Evolutionary conservation across 2,113 vertebrate genomes (phyloP), one percentile per base, ranked within the genome.

Genomic region (Tapirus terrestris): DNA sequence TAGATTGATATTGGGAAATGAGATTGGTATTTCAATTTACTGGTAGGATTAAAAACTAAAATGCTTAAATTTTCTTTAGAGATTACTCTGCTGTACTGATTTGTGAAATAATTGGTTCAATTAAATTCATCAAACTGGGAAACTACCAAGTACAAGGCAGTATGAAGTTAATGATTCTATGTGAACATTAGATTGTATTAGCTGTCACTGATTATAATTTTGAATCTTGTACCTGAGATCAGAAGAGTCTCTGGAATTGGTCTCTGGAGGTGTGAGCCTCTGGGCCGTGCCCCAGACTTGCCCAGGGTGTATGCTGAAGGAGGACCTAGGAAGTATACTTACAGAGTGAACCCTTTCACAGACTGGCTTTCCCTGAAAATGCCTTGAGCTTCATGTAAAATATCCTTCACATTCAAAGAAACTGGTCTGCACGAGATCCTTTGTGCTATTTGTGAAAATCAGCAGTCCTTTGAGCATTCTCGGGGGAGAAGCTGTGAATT

Each of bases 381-480:
- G 88, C n/a, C 20, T 95, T 61, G 36, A 81, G 63, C 58, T 96
- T 92, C 61, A 79, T 91, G 45, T 88, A 58, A 82, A 63, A 82
- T 36, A 45, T 14, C 39, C 85, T 83, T 81, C 61, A 58, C 73
- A 31, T 82, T 89, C 53, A 86, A 77, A 87, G 91, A 72, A 70
- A 77, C 65, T 23, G 21, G 20, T 39, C 87, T 90, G 63, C 63
- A 72, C 60, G 81, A 76, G 81, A 79, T 27, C 43, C 23, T 94
- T 82, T 84, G 63, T 96, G 63, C 77, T 89, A 2, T 45, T 73
- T 53, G 58, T 89, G 85, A 70, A 84, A 93, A 91, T 77, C 81
- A 72, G 43, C 43, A 63, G 67, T 58, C 79, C 87, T 94, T 84
- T 45, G 79, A 68, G 51, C 36, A 3, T 36, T 83, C 48, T 21